Evolutionary conservation across 2,888 invertebrate genomes (phyloP).

Genomic region (Agriopis marginaria): DNA sequence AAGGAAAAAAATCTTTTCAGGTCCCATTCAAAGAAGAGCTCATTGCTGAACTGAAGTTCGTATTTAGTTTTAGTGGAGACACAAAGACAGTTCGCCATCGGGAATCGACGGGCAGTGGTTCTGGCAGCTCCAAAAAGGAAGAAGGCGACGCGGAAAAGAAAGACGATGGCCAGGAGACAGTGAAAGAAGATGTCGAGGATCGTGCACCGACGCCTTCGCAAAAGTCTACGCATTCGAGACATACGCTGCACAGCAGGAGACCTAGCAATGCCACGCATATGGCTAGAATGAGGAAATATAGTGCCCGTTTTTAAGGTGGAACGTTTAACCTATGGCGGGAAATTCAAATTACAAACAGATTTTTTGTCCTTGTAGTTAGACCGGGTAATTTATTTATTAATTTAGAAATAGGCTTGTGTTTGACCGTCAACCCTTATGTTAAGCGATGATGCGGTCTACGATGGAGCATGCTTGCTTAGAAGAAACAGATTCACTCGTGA

Average conservation of each 20-base stretch:
- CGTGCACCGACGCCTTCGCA: slow-evolving; percentile 72
- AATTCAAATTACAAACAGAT: too few species aligned
- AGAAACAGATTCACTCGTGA: too few species aligned
- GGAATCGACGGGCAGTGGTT: slow-evolving; percentile 69
- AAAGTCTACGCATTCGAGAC: slow-evolving; percentile 72
- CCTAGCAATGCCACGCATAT: slow-evolving; percentile 79
- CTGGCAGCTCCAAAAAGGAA: slow-evolving; percentile 62
- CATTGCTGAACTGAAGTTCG: slow-evolving; percentile 90
- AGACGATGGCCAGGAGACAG: slow-evolving; percentile 57
- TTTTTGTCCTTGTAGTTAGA: too few species aligned
- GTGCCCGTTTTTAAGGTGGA: slow-evolving; percentile 39
- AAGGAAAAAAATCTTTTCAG: slow-evolving; percentile 65
- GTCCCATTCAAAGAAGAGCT: slow-evolving; percentile 89
- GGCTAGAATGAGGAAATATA: slow-evolving; percentile 74
- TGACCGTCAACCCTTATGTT: too few species aligned
- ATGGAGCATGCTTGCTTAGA: too few species aligned
- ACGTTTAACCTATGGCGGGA: too few species aligned
- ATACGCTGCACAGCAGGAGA: slow-evolving; percentile 72
- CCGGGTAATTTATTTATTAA: too few species aligned
- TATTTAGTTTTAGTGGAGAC: slow-evolving; percentile 89
- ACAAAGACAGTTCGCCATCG: slow-evolving; percentile 88
- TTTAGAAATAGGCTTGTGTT: too few species aligned
- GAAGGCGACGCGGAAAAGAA: slow-evolving; percentile 48
- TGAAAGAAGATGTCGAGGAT: slow-evolving; percentile 58
- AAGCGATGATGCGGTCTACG: too few species aligned